Base-by-base conservation (phyloP, 1,140 invertebrate genomes). In the Cecropterus lyciades region DNA sequence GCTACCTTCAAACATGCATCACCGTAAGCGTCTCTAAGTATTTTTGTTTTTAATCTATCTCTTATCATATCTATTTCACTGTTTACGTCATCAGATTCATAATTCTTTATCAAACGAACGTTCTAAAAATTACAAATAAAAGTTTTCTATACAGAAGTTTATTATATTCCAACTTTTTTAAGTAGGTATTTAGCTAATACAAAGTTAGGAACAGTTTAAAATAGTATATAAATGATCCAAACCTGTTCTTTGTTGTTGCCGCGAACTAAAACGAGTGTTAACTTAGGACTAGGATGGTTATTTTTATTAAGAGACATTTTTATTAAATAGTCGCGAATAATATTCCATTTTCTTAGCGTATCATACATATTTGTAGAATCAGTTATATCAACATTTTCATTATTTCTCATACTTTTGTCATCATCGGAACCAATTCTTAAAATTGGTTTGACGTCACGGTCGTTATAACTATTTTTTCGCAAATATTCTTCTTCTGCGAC, bases 1-100 rank as follows among this genome's bases (percentile, higher is more conserved):
- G 66, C 66, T 11, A 68, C 68, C 45, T 69, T 71, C 9, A 71
- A 43, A 45, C 74, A 77, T 1, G 66, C 64, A 14, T 66, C 51
- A 0, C 51, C 66, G 13, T 73, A 71, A 8, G 42, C 64, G 7
- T 65, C 59, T 45, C 72, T 42, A 5, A 72, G 43, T 8, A 67
- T 49, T 9, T 69, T 48, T 59, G 9, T 53, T 55, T 16, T 37
- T 11, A 24, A 27, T 13, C 16, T 3, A 30, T 51, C 15, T 55
- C 16, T 53, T 20, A 13, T 30, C 15, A 40, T 11, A 9, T 40
- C 11, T 51, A 40, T 30, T 11, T 37, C 30, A 33, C 13, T 24
- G 14, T 13, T 45, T 30, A 11, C 13, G 16, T 9, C 30, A n/a
- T 45, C 16, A 16, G n/a, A 27, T 43, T 30, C n/a, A 10, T 30